Evolutionary conservation across 1,140 invertebrate species (phyloP).

Genomic region (Octopus bimaculoides): DNA sequence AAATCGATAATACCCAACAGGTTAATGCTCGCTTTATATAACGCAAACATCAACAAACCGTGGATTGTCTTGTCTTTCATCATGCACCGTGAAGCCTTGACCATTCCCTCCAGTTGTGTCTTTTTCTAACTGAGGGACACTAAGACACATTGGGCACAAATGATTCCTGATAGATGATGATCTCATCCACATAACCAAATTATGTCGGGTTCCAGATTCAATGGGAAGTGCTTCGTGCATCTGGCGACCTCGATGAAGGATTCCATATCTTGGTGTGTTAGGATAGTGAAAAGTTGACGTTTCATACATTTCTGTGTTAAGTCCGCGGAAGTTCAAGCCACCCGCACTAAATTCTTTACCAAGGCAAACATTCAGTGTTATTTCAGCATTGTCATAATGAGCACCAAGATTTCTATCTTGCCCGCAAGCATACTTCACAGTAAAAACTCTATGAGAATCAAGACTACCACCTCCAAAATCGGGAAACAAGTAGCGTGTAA

Average conservation of each 20-base stretch:
- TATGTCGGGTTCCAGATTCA: conserved; percentile 51
- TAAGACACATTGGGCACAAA: conserved; percentile 58
- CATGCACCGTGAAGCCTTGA: conserved; percentile 52
- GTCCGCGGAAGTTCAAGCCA: conserved; percentile 55
- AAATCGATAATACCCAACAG: too few relatives aligned
- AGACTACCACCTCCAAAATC: conserved; percentile 46
- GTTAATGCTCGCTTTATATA: too few relatives aligned
- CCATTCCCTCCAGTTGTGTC: conserved; percentile 40
- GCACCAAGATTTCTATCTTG: conserved; percentile 54
- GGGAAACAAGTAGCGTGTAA: conserved; percentile 52
- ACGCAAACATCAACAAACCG: too few relatives aligned
- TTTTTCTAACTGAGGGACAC: conserved; percentile 43
- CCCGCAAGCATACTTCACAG: conserved; percentile 54
- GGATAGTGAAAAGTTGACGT: conserved; percentile 23
- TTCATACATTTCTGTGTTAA: conserved; percentile 29
- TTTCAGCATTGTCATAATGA: conserved; percentile 60
- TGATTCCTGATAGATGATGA: conserved; percentile 54
- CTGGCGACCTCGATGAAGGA: conserved; percentile 57
- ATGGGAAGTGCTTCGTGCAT: conserved; percentile 57
- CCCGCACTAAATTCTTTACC: conserved; percentile 52
- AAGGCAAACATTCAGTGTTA: conserved; percentile 58
- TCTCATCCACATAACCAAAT: conserved; percentile 59
- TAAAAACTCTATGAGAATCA: conserved; percentile 60
- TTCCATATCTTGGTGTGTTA: conserved; percentile 44
- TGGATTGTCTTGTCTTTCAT: background rate